These are phyloP conservation scores for Peribatodes rhomboidaria DNA, from an alignment of 2,888 invertebrate species.

Conservation along the genomic window DNA sequence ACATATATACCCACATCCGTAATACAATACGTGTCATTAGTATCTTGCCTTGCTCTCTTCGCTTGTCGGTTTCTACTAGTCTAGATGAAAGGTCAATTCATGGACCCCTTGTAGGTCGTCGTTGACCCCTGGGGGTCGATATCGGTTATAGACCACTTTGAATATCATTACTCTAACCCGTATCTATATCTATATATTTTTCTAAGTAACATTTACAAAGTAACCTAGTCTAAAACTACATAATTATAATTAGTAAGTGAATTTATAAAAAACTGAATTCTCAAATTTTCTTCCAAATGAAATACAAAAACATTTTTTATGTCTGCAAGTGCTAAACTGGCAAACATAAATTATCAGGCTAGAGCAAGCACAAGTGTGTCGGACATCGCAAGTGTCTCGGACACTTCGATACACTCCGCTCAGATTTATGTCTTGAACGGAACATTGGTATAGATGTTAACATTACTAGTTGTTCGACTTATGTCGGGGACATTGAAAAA, in stretches of 20 bases:
- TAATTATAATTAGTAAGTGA: background rate
- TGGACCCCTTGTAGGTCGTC: no score
- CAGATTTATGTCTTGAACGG: slow-evolving; percentile 55
- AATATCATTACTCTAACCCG: no score
- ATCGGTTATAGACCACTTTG: no score
- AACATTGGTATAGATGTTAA: slow-evolving; percentile 26
- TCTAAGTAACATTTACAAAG: no score
- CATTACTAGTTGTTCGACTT: slow-evolving; percentile 10
- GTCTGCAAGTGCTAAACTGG: slow-evolving; percentile 1
- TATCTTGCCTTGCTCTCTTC: no score
- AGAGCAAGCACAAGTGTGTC: slow-evolving; percentile 49
- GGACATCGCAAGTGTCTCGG: slow-evolving; percentile 50
- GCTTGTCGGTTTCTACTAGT: no score
- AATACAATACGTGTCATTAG: no score
- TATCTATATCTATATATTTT: no score
- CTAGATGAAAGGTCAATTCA: no score
- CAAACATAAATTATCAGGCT: slow-evolving; percentile 28
- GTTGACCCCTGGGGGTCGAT: no score
- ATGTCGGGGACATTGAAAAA: slow-evolving; percentile 17
- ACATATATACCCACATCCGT: no score
- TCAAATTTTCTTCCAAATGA: background rate
- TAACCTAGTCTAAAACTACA: no score
- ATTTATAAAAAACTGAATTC: background rate
- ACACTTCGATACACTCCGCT: slow-evolving; percentile 52
- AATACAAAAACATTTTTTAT: slow-evolving; percentile 7